A percentile compares a stretch with the other conserved stretches of the same genome.
These are phyloP conservation scores for Lepidurus arcticus DNA, from an alignment of 1,140 invertebrate species.

Conservation along the genomic window DNA sequence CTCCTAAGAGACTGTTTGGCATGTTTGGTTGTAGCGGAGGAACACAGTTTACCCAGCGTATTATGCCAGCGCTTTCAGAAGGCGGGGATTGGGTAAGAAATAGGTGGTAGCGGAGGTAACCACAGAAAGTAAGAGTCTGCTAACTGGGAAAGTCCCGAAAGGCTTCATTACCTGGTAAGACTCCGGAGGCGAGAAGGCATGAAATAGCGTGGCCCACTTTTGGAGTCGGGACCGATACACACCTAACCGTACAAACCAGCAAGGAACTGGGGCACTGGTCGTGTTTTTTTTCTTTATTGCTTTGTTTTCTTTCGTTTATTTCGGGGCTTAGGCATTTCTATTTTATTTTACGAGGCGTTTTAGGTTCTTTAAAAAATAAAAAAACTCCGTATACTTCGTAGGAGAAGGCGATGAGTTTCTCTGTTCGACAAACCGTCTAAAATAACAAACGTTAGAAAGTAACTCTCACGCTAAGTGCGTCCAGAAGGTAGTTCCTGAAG, in stretches of 20 bases:
- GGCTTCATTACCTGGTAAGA: neutral
- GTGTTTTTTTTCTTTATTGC: neutral
- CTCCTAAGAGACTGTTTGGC: neutral
- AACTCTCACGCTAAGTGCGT: neutral
- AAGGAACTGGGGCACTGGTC: neutral
- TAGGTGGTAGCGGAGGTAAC: neutral
- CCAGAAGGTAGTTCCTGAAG: neutral
- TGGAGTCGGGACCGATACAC: neutral
- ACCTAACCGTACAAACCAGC: neutral
- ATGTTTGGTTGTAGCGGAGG: neutral
- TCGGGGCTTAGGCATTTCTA: neutral
- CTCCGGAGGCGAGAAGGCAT: conserved; percentile 5
- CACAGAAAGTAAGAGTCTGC: neutral
- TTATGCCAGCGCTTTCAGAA: neutral
- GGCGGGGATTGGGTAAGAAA: neutral
- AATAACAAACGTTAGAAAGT: neutral
- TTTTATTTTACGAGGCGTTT: neutral
- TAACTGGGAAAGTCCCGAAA: neutral
- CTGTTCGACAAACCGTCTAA: neutral
- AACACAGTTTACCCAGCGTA: neutral
- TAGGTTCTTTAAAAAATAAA: neutral
- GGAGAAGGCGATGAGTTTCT: neutral
- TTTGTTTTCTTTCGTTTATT: neutral
- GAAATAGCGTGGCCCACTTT: conserved; percentile 13
- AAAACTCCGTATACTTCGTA: neutral